These are phyloP conservation scores for Gerosis bhagava DNA, from an alignment of 2,888 invertebrate species.

Conservation along the genomic window DNA sequence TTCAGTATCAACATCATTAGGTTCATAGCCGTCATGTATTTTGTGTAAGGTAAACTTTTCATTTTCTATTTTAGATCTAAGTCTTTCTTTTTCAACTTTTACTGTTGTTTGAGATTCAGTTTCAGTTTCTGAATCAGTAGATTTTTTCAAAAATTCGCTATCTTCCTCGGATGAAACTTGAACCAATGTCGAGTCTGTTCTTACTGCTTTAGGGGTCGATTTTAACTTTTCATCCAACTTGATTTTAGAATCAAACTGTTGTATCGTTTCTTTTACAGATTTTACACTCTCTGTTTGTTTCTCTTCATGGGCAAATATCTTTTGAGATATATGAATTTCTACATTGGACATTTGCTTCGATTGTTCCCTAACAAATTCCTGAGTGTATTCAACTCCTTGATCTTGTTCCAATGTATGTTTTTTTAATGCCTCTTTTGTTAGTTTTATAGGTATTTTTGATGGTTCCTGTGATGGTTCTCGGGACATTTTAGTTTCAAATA, in stretches of 20 bases:
- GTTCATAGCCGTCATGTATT: conserved; percentile 34
- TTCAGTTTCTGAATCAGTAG: conserved; percentile 78
- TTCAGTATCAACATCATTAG: conserved; percentile 46
- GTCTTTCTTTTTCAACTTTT: conserved; percentile 59
- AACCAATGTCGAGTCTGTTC: conserved; percentile 77
- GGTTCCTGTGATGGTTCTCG: conserved; percentile 66
- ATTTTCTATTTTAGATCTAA: conserved; percentile 46
- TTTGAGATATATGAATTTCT: conserved; percentile 51
- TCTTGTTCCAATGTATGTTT: conserved; percentile 75
- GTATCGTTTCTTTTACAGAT: conserved; percentile 74
- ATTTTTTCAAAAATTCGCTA: conserved; percentile 76
- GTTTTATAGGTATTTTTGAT: conserved; percentile 65
- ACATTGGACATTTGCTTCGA: conserved; percentile 64
- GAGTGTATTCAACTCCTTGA: conserved; percentile 74
- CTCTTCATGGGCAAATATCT: conserved; percentile 52
- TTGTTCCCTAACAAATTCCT: conserved; percentile 78
- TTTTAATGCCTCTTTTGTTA: conserved; percentile 77
- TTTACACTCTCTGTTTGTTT: conserved; percentile 60
- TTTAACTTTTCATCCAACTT: conserved; percentile 65
- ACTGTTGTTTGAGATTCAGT: conserved; percentile 78
- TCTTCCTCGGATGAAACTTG: conserved; percentile 80
- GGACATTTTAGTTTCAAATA: conserved; percentile 73
- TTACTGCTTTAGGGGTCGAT: conserved; percentile 62
- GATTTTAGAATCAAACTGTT: conserved; percentile 67
- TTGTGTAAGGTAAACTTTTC: conserved; percentile 48